Conservation (phyloP, 2,113 vertebrate species). For the Ictalurus furcatus region DNA sequence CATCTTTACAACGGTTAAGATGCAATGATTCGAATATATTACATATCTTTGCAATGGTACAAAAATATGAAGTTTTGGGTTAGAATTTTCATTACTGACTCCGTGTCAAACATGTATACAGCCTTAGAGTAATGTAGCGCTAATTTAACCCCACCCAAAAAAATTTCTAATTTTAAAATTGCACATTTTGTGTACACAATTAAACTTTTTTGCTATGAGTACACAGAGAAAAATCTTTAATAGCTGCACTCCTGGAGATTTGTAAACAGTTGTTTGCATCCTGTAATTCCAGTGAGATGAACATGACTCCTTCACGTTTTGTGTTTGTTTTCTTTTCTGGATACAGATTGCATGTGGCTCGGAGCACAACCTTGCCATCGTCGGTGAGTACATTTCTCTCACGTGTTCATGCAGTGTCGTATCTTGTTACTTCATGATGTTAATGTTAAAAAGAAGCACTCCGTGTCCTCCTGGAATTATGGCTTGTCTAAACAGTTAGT, state of each 20-base stretch:
- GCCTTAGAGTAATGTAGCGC: not conserved
- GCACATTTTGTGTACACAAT: too few relatives aligned
- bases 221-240: too few relatives aligned
- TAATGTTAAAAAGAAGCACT: not conserved
- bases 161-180: not conserved
- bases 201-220: too few relatives aligned
- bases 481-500: not conserved
- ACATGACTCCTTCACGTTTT: not conserved
- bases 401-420: not conserved
- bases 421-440: not conserved
- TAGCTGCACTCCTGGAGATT: too few relatives aligned
- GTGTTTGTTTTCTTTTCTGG: conserved; percentile 17
- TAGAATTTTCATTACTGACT: not conserved
- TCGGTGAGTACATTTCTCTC: conserved; percentile 77
- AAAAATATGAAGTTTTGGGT: not conserved
- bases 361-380: conserved; percentile 90
- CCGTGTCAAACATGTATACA: not conserved
- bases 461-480: not conserved
- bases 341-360: conserved; percentile 89
- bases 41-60: not conserved
- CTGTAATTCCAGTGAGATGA: not conserved
- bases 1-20: not conserved
- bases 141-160: too few relatives aligned
- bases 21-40: not conserved
- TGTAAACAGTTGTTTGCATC: too few relatives aligned